Base-by-base conservation (phyloP, 2,888 invertebrate species). In the Melinopterus prodromus region DNA sequence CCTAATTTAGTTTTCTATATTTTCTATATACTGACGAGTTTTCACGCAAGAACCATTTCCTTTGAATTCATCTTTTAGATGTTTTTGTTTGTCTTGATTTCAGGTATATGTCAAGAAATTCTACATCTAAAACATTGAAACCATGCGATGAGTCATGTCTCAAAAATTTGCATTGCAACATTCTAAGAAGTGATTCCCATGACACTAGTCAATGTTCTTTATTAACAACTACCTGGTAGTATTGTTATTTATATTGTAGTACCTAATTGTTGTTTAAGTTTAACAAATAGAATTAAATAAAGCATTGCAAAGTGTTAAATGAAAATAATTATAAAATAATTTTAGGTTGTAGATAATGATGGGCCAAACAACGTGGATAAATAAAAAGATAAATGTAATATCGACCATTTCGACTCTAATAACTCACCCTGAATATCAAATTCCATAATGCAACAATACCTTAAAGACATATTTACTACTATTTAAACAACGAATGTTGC, bases 231-330 rank as follows among this genome's bases (percentile, higher is more conserved):
- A 53, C 53, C 12, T 53, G 53, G 53, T 53, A 53, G 12, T 12
- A 4, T 53, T 53, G 53, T 12, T 53, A 9, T 53, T 53, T 53
- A 7, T 9, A 7, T 53, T 53, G 53, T 53, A 53, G 53, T 53
- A 53, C 12, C 53, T 53, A 53, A 2, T 53, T 53, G 9, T 53
- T 53, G 2, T 71, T 82, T 16, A 80, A 26, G 26, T 26, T 26
- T 26, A 26, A 26, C 26, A 26, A 26, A 26, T 26, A 26, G 26
- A 26, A 26, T 26, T 77, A 2, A 26, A 26, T 26, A 26, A 26
- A 26, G 3, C 26, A 26, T 26, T 26, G 26, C 26, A 83, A 87
- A 26, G 26, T 26, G 26, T 26, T 26, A 3, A 26, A 26, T 26
- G 26, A 3, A n/a, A 26, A 26, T 26, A 26, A 26, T 26, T 26